Evolutionary conservation across 2,888 invertebrate species (phyloP).

Genomic region (Dysmachus trigonus): DNA sequence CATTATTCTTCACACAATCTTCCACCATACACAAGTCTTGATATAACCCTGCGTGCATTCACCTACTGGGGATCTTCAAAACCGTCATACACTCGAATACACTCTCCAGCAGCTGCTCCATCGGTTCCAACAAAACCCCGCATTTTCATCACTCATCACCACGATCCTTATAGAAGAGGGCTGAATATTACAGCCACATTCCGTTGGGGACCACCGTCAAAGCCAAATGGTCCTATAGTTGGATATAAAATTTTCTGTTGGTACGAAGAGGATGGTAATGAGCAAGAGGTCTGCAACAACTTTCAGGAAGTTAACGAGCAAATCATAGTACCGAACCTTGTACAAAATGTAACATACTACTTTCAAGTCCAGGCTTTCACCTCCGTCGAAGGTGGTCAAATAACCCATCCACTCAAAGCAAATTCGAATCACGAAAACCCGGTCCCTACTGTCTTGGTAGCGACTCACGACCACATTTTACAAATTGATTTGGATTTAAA

Average conservation of each 20-base stretch:
- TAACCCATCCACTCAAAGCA: conserved; percentile 72
- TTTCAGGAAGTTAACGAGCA: conserved; percentile 54
- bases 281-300: conserved; percentile 68
- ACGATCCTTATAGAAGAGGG: conserved; percentile 57
- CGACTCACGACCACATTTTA: conserved; percentile 76
- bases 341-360: conserved; percentile 72
- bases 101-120: conserved; percentile 84
- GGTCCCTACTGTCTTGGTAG: conserved; percentile 80
- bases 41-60: conserved; percentile 80
- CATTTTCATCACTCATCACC: conserved; percentile 73
- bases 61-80: conserved; percentile 85
- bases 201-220: conserved; percentile 82
- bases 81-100: conserved; percentile 70
- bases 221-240: conserved; percentile 77
- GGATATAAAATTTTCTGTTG: conserved; percentile 75
- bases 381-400: conserved; percentile 77
- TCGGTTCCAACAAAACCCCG: conserved; percentile 77
- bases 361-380: conserved; percentile 83
- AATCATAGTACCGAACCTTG: conserved; percentile 68
- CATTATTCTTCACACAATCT: conserved; percentile 66
- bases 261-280: conserved; percentile 65
- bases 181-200: conserved; percentile 70
- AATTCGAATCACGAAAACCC: conserved; percentile 78
- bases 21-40: conserved; percentile 76
- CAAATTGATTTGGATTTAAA: conserved; percentile 80